Conservation (phyloP, 1,140 invertebrate genomes). For the Chelonus insularis region DNA sequence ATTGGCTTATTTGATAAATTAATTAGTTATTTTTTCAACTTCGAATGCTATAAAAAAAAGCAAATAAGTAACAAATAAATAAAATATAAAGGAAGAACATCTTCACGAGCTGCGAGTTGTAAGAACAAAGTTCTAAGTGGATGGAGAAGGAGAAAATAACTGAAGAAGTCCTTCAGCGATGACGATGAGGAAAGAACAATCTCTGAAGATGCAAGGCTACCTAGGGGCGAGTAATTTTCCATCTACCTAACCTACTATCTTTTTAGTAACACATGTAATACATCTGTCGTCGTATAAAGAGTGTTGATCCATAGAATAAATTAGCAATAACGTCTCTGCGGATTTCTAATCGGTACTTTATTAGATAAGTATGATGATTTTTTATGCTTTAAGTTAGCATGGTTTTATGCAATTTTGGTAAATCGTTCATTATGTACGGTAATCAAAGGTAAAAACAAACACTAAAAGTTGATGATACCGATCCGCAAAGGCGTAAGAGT, state of each 20-base stretch:
- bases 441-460: background rate
- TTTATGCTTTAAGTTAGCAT: too few relatives aligned
- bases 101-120: constrained; percentile 9
- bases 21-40: too few relatives aligned
- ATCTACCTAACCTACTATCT: constrained; percentile 58
- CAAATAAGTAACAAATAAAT: too few relatives aligned
- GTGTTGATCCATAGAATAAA: constrained; percentile 4
- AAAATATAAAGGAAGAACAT: background rate
- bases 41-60: too few relatives aligned
- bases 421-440: too few relatives aligned
- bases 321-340: background rate
- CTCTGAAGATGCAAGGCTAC: constrained; percentile 53
- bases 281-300: background rate
- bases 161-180: constrained; percentile 46
- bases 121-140: constrained; percentile 20
- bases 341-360: too few relatives aligned
- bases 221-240: constrained; percentile 60
- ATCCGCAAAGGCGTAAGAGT: constrained; percentile 41
- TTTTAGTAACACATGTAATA: constrained; percentile 47
- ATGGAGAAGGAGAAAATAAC: constrained; percentile 42
- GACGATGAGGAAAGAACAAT: constrained; percentile 49
- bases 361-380: too few relatives aligned
- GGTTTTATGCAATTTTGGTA: too few relatives aligned
- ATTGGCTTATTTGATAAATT: too few relatives aligned
- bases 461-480: constrained; percentile 32